These are phyloP conservation scores for Phodopus roborovskii DNA, from an alignment of 2,113 vertebrate species.

Conservation along the genomic window DNA sequence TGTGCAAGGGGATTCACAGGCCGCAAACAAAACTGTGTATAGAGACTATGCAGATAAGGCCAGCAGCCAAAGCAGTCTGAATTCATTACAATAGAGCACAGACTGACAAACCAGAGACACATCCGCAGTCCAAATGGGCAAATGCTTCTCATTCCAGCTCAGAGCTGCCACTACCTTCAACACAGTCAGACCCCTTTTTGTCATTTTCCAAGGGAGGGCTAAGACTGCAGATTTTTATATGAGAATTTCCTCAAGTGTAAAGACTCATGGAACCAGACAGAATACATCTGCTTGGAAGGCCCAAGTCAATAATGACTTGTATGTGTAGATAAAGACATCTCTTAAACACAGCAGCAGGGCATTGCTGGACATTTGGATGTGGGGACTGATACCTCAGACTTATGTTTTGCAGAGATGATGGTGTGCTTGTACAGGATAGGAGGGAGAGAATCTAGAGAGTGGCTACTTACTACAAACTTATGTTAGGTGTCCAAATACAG, in stretches of 20 bases:
- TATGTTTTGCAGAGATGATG: not conserved
- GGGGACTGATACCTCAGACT: not conserved
- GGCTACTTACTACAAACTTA: not conserved
- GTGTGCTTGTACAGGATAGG: not conserved
- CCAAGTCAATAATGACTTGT: slow-evolving; percentile 19
- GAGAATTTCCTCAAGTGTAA: slow-evolving; percentile 52
- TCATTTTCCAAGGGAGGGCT: slow-evolving; percentile 44
- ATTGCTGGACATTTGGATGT: not conserved
- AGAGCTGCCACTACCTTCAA: not conserved
- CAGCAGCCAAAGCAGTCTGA: not conserved
- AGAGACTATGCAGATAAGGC: not conserved
- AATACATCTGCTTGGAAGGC: slow-evolving; percentile 51
- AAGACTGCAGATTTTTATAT: slow-evolving; percentile 39
- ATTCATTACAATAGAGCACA: not conserved
- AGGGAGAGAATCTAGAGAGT: not conserved
- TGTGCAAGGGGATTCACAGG: not conserved
- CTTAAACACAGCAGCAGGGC: slow-evolving; percentile 14
- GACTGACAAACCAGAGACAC: not conserved
- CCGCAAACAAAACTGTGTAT: not conserved
- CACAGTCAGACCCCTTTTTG: not conserved
- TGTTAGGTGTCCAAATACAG: not conserved
- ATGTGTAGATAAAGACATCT: slow-evolving; percentile 31
- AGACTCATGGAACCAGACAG: slow-evolving; percentile 24
- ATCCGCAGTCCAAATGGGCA: not conserved
- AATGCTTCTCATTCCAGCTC: not conserved